Evolutionary conservation across 2,888 invertebrate genomes (phyloP), one percentile per base, ranked within the genome.

Genomic region (Atherix ibis): DNA sequence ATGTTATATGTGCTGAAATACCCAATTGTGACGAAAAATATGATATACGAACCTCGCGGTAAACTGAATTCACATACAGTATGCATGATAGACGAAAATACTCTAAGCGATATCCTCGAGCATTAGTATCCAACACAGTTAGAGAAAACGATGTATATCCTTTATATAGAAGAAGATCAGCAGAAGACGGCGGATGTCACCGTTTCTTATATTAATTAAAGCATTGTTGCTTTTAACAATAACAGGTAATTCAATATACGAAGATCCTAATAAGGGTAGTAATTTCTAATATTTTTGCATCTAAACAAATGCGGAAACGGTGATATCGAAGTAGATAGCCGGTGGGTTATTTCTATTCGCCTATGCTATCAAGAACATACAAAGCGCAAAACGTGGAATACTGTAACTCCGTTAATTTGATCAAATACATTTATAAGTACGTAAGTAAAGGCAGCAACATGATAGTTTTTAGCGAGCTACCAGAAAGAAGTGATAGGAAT

Each of bases 361-460:
- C 52, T 31, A 22, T 51, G 19, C 44, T 53, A 3, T 48, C 43
- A 2, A 48, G 47, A 38, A 46, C 43, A 8, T 53, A 46, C 28
- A 43, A 53, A 30, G 49, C 51, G 2, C 56, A 59, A 39, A 51
- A 61, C 42, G 53, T 61, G 9, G 58, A 62, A 38, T 51, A 32
- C 38, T 64, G 61, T 42, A 50, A 47, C 44, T 60, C 57, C 0
- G 53, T 63, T 1, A 56, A 58, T 38, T 46, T 48, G 1, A 55
- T 57, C 18, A 58, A 57, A 44, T 58, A 56, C 38, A 49, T 62
- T 39, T 55, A 54, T 42, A 58, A 60, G 44, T 63, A 62, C 45
- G 52, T 62, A 16, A 55, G 45, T 33, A 61, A 61, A 52, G 55
- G 56, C 18, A 52, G 51, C 39, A 54, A 57, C 40, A 51, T 52